These are phyloP conservation scores for Melanophora roralis DNA, from an alignment of 2,888 invertebrate species.

Conservation along the genomic window DNA sequence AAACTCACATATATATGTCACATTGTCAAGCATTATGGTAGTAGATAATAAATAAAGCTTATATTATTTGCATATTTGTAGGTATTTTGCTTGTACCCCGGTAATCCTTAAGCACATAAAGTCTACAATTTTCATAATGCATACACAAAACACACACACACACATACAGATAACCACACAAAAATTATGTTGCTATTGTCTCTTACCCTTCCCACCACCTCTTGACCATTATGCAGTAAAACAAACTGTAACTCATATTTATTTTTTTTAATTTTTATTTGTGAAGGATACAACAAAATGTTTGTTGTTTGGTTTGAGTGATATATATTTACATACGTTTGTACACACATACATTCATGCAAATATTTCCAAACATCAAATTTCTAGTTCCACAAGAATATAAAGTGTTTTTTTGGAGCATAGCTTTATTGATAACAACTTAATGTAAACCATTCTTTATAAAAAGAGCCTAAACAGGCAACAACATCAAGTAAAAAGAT, in stretches of 20 bases:
- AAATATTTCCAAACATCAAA: constrained; percentile 2
- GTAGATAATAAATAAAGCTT: neutral
- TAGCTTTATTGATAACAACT: constrained; percentile 10
- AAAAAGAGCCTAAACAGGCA: too few species aligned
- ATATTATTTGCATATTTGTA: constrained; percentile 5
- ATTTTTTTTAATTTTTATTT: too few species aligned
- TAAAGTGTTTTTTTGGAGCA: constrained; percentile 10
- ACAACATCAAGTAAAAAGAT: neutral
- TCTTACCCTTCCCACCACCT: neutral
- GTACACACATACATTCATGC: too few species aligned
- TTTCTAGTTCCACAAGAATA: neutral
- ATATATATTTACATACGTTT: too few species aligned
- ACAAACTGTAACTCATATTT: neutral
- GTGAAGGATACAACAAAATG: too few species aligned
- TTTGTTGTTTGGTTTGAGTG: neutral
- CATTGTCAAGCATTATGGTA: neutral
- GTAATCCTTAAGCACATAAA: too few species aligned
- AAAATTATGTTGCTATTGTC: constrained; percentile 28
- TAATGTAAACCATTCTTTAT: too few species aligned
- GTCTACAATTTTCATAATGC: constrained; percentile 24
- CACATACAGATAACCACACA: too few species aligned
- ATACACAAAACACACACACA: constrained; percentile 6
- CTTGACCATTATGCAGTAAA: constrained; percentile 25
- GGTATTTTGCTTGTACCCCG: too few species aligned
- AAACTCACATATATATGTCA: neutral